Conservation (phyloP, 2,797 vertebrate species). For the Psittacula derbiana region DNA sequence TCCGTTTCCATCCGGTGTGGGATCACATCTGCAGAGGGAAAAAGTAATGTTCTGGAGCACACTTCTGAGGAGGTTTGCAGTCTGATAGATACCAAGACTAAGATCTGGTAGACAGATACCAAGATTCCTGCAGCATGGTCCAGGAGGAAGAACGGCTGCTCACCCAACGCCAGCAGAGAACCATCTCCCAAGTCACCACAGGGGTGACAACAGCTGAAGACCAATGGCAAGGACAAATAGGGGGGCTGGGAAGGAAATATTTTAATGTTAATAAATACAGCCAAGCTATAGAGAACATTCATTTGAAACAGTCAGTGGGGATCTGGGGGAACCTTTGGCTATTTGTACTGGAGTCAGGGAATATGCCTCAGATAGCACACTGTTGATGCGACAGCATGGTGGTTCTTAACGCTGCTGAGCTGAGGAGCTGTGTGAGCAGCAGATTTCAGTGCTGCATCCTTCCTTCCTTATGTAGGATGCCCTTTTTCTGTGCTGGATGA, state of each 20-base stretch:
- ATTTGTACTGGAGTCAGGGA: not conserved
- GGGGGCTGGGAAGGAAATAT: not conserved
- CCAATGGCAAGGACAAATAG: not conserved
- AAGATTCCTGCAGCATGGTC: not conserved
- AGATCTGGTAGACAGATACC: not conserved
- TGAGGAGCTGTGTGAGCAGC: fast-evolving
- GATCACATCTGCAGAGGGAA: not conserved
- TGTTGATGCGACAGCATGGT: not conserved
- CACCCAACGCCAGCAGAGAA: not conserved
- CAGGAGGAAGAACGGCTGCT: not conserved
- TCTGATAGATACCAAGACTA: not conserved
- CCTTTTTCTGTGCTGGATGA: not conserved
- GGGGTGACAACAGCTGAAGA: not conserved
- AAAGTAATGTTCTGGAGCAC: not conserved
- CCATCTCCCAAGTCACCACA: fast-evolving
- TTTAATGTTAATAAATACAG: not conserved
- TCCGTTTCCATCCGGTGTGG: not conserved
- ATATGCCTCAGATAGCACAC: not conserved
- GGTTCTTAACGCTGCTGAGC: not conserved
- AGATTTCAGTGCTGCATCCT: not conserved
- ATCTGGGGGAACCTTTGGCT: not conserved
- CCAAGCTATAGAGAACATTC: not conserved
- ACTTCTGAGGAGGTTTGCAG: not conserved
- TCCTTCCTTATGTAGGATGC: not conserved
- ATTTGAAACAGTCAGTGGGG: not conserved